These are phyloP conservation scores for Caenorhabditis angaria DNA, from an alignment of 2,888 invertebrate species.

Conservation along the genomic window DNA sequence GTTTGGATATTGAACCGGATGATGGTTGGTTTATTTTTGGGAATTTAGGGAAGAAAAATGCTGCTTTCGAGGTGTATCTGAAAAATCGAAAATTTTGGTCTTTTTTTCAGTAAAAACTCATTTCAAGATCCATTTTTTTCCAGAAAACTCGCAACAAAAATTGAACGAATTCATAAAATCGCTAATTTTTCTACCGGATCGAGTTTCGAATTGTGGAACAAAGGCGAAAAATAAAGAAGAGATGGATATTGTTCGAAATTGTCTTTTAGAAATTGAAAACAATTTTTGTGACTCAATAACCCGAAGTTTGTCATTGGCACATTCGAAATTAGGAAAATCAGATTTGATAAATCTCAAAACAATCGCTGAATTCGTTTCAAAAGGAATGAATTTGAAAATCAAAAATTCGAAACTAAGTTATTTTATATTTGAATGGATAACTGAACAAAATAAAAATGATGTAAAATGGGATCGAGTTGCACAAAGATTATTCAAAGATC, in stretches of 20 bases:
- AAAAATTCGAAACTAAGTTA: slow-evolving; percentile 8
- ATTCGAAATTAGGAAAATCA: slow-evolving; percentile 1
- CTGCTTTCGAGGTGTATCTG: too few species aligned
- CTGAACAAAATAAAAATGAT: not conserved
- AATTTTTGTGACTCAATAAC: too few species aligned
- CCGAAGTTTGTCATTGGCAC: not conserved
- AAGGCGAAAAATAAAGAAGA: not conserved
- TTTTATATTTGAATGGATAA: slow-evolving; percentile 12
- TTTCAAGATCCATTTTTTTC: not conserved
- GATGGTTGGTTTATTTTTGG: too few species aligned
- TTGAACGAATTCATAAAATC: not conserved
- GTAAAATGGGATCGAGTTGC: slow-evolving; percentile 31
- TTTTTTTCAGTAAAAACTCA: too few species aligned
- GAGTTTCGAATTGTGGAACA: not conserved
- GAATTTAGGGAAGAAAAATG: too few species aligned
- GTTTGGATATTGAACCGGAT: too few species aligned
- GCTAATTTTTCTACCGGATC: not conserved
- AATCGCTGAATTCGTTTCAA: not conserved
- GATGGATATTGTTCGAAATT: not conserved
- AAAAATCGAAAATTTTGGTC: too few species aligned
- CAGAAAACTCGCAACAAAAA: not conserved
- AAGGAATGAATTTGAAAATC: slow-evolving; percentile 2
- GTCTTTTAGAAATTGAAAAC: too few species aligned
- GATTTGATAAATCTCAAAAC: slow-evolving; percentile 5
- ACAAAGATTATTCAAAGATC: slow-evolving; percentile 35